Conservation (phyloP, 2,113 vertebrate species). For the Macroglossus sobrinus region DNA sequence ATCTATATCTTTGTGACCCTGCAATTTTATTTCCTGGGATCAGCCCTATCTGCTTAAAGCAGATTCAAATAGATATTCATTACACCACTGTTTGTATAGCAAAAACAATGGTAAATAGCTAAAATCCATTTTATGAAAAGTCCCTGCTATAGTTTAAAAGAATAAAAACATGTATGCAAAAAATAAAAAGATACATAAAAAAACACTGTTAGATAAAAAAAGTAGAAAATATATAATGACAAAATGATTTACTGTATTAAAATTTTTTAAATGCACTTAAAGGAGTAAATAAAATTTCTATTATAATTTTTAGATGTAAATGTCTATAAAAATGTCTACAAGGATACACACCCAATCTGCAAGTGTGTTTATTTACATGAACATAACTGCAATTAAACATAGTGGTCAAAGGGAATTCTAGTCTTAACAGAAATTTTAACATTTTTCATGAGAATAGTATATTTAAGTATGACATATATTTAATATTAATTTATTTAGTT, state of each 20-base stretch:
- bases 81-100: neutral
- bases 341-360: neutral
- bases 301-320: neutral
- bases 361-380: neutral
- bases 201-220: neutral
- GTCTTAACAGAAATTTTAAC: conserved; percentile 18
- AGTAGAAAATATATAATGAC: neutral
- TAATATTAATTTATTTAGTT: neutral
- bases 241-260: neutral
- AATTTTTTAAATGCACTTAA: neutral
- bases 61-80: neutral
- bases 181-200: neutral
- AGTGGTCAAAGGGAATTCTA: neutral
- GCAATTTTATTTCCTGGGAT: conserved; percentile 2
- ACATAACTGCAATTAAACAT: neutral
- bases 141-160: neutral
- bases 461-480: neutral
- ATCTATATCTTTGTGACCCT: neutral
- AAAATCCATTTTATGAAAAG: neutral
- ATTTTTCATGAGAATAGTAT: neutral
- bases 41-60: neutral
- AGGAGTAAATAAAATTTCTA: conserved; percentile 5
- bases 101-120: neutral
- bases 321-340: neutral
- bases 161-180: neutral